These are phyloP conservation scores for Dynastes maya DNA, from an alignment of 2,888 invertebrate species.

Conservation along the genomic window DNA sequence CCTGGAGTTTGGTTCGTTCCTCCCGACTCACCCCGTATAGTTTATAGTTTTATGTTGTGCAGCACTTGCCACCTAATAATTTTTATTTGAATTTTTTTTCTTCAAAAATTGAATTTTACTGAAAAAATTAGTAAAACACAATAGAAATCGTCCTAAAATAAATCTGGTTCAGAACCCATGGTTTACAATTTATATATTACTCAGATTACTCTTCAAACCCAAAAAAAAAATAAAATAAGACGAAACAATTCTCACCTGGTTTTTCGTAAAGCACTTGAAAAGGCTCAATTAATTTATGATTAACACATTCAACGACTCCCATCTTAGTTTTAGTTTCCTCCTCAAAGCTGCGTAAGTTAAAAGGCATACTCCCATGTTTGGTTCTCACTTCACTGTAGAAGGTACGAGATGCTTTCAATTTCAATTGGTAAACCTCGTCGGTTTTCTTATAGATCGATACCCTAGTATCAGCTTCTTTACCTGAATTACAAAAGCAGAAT, in stretches of 20 bases:
- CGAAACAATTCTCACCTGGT: constrained; percentile 70
- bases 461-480: constrained; percentile 93
- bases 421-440: constrained; percentile 96
- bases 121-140: no score
- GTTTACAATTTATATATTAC: no score
- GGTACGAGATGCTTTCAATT: constrained; percentile 96
- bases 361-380: constrained; percentile 97
- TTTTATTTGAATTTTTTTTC: no score
- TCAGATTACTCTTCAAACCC: no score
- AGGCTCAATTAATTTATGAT: constrained; percentile 97
- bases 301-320: constrained; percentile 98
- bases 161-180: no score
- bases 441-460: constrained; percentile 99
- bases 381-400: constrained; percentile 91
- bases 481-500: constrained; percentile 67
- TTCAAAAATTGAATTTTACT: no score
- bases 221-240: no score
- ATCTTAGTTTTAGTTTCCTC: constrained; percentile 98
- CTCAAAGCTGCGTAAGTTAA: constrained; percentile 94
- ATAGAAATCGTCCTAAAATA: no score
- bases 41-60: no score
- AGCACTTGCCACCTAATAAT: no score
- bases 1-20: no score
- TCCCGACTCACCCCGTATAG: no score
- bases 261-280: constrained; percentile 94